These are phyloP conservation scores for Helarctos malayanus DNA, from an alignment of 2,797 vertebrate species.

Conservation along the genomic window DNA sequence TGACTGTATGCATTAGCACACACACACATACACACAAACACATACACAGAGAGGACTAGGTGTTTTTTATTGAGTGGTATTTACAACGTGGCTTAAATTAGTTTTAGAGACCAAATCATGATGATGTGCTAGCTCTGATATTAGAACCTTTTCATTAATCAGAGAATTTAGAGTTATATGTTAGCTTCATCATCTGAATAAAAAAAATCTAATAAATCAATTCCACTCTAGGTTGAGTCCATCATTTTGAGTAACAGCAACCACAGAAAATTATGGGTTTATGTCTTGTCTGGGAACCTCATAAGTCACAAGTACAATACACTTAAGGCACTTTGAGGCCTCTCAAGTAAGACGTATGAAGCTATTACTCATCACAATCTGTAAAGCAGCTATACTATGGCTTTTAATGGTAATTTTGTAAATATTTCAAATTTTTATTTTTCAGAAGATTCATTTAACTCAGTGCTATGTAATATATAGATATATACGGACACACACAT, in stretches of 20 bases:
- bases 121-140: not conserved
- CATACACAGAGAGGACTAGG: not conserved
- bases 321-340: slow-evolving; percentile 57
- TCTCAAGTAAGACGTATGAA: slow-evolving; percentile 66
- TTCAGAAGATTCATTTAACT: slow-evolving; percentile 24
- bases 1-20: not conserved
- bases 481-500: not conserved
- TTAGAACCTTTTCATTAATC: slow-evolving; percentile 44
- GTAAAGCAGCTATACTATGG: not conserved
- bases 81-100: slow-evolving; percentile 49
- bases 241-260: slow-evolving; percentile 65
- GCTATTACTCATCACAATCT: slow-evolving; percentile 59
- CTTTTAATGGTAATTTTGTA: slow-evolving; percentile 61
- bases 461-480: not conserved
- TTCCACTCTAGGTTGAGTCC: slow-evolving; percentile 14
- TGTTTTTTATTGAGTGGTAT: not conserved
- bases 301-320: slow-evolving; percentile 67
- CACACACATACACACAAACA: not conserved
- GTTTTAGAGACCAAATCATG: slow-evolving; percentile 19
- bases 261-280: slow-evolving; percentile 66
- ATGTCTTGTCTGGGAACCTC: slow-evolving; percentile 61
- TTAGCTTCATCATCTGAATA: slow-evolving; percentile 57
- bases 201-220: slow-evolving; percentile 59
- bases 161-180: slow-evolving; percentile 50
- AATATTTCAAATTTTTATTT: slow-evolving; percentile 68